A percentile compares a stretch with the other conserved stretches of the same genome.
Conservation (phyloP, 2,797 vertebrate species). For the Hyperoplus lanceolatus region DNA sequence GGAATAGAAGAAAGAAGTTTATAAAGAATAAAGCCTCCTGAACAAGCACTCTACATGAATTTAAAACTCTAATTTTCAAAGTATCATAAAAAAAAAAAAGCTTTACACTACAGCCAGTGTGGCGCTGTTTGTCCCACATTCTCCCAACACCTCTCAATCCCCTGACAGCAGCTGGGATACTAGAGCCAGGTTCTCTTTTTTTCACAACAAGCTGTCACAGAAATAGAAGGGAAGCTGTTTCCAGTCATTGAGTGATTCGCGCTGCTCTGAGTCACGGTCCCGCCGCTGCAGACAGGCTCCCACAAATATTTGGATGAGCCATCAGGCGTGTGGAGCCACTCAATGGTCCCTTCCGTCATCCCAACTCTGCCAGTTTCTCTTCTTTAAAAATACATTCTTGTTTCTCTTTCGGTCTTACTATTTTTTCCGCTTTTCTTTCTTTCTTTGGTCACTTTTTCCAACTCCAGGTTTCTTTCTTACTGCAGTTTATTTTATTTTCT, state of each 20-base stretch:
- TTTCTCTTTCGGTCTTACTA: slow-evolving; percentile 25
- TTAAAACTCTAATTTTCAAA: slow-evolving; percentile 3
- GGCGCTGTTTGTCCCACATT: slow-evolving; percentile 18
- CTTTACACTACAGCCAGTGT: background rate
- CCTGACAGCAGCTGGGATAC: slow-evolving; percentile 34
- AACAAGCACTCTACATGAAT: slow-evolving; percentile 17
- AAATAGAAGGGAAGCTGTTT: slow-evolving; percentile 52
- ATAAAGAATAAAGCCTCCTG: background rate
- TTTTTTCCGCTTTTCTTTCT: slow-evolving; percentile 23
- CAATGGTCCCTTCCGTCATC: slow-evolving; percentile 24
- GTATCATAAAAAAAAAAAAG: slow-evolving; percentile 12
- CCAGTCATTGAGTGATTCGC: slow-evolving; percentile 60
- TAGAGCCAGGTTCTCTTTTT: slow-evolving; percentile 7
- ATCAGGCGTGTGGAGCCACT: slow-evolving; percentile 43
- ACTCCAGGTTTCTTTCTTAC: slow-evolving; percentile 1
- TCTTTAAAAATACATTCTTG: background rate
- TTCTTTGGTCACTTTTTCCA: slow-evolving; percentile 34
- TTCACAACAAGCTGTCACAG: slow-evolving; percentile 32
- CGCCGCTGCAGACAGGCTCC: slow-evolving; percentile 58
- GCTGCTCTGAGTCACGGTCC: slow-evolving; percentile 64
- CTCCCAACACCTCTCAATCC: slow-evolving; percentile 4
- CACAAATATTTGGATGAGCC: slow-evolving; percentile 79
- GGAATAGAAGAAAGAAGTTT: background rate
- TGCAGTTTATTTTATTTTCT: slow-evolving; percentile 21
- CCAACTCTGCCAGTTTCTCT: slow-evolving; percentile 28